Percentiles rank a stretch among this genome's conserved stretches.
Conservation (phyloP, 2,888 invertebrate species). For the Thumatha senex region DNA sequence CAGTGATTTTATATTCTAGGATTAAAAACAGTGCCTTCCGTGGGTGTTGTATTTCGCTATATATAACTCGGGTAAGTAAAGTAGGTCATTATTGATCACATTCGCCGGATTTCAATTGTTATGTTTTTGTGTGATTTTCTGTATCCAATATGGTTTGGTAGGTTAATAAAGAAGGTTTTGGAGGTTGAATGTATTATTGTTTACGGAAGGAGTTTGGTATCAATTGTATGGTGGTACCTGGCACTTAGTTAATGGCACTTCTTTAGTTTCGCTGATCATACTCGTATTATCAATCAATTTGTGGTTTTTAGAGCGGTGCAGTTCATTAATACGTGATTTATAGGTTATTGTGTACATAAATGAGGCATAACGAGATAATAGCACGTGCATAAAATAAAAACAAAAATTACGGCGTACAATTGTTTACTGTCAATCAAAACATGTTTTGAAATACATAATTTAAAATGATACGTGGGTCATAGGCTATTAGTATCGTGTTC, state of each 20-base stretch:
- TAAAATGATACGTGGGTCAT: not conserved
- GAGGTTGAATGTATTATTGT: constrained; percentile 72
- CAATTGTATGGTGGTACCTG: constrained; percentile 50
- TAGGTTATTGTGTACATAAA: not conserved
- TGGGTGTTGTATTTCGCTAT: constrained; percentile 46
- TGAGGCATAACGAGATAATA: not conserved
- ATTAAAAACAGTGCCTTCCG: constrained; percentile 64
- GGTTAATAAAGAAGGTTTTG: constrained; percentile 47
- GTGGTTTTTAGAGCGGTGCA: constrained; percentile 15
- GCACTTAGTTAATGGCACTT: constrained; percentile 42
- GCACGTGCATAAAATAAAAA: not conserved
- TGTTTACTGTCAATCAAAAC: constrained; percentile 2
- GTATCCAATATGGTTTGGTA: constrained; percentile 31
- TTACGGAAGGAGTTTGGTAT: constrained; percentile 53
- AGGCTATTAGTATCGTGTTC: no score
- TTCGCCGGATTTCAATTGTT: constrained; percentile 33
- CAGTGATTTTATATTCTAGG: constrained; percentile 48
- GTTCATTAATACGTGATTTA: constrained; percentile 15
- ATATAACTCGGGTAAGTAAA: constrained; percentile 58
- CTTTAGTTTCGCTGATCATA: constrained; percentile 25
- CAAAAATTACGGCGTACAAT: not conserved
- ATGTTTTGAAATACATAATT: not conserved
- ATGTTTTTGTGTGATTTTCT: constrained; percentile 36
- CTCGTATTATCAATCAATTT: constrained; percentile 30
- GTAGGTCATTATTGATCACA: constrained; percentile 47